Evolutionary conservation across 1,140 invertebrate genomes (phyloP).

Genomic region (Diabrotica virgifera): DNA sequence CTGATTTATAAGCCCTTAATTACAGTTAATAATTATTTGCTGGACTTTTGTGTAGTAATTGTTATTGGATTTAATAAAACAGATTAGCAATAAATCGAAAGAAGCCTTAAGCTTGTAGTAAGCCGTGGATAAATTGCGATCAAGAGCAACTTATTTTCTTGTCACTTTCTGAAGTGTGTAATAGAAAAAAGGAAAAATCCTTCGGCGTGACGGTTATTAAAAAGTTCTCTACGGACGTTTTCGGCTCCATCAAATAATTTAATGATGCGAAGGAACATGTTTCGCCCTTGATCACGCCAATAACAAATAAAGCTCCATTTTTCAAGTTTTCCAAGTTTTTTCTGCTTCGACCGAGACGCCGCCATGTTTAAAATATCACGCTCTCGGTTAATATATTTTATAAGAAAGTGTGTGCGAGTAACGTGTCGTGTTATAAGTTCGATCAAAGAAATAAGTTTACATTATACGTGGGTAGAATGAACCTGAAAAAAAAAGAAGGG

Average conservation of each 20-base stretch:
- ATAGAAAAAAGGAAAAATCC: not conserved
- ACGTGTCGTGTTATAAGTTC: no score
- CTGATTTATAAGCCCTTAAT: no score
- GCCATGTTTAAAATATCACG: not conserved
- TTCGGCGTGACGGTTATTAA: not conserved
- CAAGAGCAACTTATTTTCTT: constrained; percentile 1
- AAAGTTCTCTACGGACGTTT: not conserved
- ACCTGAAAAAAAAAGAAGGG: no score
- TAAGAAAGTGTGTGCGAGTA: no score
- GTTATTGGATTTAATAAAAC: no score
- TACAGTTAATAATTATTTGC: no score
- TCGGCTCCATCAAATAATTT: not conserved
- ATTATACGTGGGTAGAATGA: no score
- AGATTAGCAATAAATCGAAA: not conserved
- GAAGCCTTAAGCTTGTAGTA: not conserved
- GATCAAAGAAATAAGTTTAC: no score
- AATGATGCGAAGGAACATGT: constrained; percentile 2
- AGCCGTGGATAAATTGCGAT: not conserved
- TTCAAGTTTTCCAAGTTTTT: not conserved
- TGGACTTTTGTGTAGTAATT: no score
- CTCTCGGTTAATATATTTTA: not conserved
- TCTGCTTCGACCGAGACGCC: not conserved
- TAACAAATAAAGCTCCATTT: constrained; percentile 2
- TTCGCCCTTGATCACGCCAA: not conserved
- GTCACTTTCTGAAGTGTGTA: constrained; percentile 1